Percentiles rank a stretch among this genome's conserved stretches.
These are phyloP conservation scores for Drosophila arizonae DNA, from an alignment of 1,140 invertebrate species.

Conservation along the genomic window DNA sequence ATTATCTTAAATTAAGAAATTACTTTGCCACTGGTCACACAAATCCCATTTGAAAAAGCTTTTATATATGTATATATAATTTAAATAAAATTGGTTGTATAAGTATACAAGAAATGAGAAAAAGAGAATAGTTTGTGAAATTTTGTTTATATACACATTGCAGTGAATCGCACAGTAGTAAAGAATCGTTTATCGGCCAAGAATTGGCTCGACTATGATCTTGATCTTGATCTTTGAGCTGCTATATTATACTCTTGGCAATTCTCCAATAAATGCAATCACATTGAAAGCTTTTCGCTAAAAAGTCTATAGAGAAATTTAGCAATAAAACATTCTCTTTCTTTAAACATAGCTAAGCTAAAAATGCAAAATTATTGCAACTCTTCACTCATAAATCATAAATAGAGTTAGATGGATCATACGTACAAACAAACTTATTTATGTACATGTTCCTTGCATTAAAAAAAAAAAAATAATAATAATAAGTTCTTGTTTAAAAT, in stretches of 20 bases:
- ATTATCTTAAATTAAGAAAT: background rate
- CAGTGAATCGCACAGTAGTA: background rate
- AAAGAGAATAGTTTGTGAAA: background rate
- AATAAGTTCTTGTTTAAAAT: too few species aligned
- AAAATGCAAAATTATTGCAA: too few species aligned
- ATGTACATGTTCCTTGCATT: too few species aligned
- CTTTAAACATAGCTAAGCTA: too few species aligned
- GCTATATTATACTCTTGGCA: slow-evolving; percentile 2
- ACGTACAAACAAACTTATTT: too few species aligned
- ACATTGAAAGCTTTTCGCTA: background rate
- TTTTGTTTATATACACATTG: background rate
- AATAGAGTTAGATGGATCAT: too few species aligned
- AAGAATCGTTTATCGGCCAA: slow-evolving; percentile 2
- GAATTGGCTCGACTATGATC: slow-evolving; percentile 13
- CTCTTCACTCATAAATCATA: too few species aligned
- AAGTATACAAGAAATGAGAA: background rate
- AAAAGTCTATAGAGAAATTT: background rate
- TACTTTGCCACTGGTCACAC: slow-evolving; percentile 3
- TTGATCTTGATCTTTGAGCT: slow-evolving; percentile 18
- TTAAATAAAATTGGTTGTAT: slow-evolving; percentile 14
- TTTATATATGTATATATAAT: background rate
- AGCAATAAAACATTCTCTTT: too few species aligned
- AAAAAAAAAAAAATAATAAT: too few species aligned
- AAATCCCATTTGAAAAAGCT: slow-evolving; percentile 10
- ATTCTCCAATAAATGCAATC: slow-evolving; percentile 2